Conservation (phyloP, 2,888 invertebrate genomes). For the Glomeris marginata region DNA sequence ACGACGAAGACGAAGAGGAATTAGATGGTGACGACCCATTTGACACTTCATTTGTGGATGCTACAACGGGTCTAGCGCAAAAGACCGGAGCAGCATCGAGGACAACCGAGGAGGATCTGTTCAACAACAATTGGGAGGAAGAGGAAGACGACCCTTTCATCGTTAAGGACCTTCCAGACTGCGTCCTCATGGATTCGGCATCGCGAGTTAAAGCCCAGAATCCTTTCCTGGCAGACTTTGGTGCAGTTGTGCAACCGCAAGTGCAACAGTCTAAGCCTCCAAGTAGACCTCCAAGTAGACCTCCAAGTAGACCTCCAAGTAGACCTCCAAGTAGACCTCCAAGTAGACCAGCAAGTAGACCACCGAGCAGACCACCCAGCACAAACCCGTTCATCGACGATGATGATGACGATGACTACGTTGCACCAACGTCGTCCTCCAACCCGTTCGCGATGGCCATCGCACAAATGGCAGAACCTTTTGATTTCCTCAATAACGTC, state of each 20-base stretch:
- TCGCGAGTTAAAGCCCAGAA: conserved; percentile 6
- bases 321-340: too few relatives aligned
- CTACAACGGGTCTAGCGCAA: conserved; percentile 49
- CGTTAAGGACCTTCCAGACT: conserved; percentile 1
- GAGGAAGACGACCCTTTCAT: conserved; percentile 41
- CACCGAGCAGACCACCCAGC: too few relatives aligned
- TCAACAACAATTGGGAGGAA: conserved; percentile 15
- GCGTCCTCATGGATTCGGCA: neutral
- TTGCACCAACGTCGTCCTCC: neutral
- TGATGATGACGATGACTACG: neutral
- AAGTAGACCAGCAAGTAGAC: too few relatives aligned
- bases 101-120: conserved; percentile 23
- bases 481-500: neutral
- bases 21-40: conserved; percentile 59
- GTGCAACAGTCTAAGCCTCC: too few relatives aligned
- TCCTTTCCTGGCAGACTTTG: conserved; percentile 4
- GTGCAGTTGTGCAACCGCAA: too few relatives aligned
- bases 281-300: too few relatives aligned
- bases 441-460: conserved; percentile 3
- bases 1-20: conserved; percentile 13
- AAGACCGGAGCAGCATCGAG: conserved; percentile 50
- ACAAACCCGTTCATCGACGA: conserved; percentile 16
- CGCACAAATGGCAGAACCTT: neutral
- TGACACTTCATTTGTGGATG: conserved; percentile 62
- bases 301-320: too few relatives aligned